Conservation (phyloP, 2,113 vertebrate species). For the Nothobranchius kuhntae region DNA sequence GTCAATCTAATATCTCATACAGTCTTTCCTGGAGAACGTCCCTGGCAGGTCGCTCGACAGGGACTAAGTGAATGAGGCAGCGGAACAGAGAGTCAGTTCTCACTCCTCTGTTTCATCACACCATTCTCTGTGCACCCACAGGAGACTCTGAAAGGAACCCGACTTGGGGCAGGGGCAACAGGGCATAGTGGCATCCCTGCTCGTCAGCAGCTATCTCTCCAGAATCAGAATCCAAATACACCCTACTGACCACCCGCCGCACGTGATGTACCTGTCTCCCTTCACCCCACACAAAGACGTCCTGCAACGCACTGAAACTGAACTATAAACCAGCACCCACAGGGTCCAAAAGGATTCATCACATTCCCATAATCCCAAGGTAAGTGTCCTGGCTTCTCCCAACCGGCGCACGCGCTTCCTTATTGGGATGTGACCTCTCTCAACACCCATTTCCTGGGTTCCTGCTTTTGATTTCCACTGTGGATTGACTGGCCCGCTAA, state of each 20-base stretch:
- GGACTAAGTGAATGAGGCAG: conserved; percentile 69
- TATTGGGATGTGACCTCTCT: conserved; percentile 74
- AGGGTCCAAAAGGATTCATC: conserved; percentile 34
- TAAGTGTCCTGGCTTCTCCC: conserved; percentile 75
- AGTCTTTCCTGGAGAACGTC: conserved; percentile 58
- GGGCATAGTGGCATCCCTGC: conserved; percentile 46
- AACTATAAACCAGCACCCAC: conserved; percentile 26
- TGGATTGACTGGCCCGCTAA: conserved; percentile 73
- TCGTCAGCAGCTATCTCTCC: conserved; percentile 17
- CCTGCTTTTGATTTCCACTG: conserved; percentile 82
- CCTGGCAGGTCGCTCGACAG: conserved; percentile 72
- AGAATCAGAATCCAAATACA: conserved; percentile 36
- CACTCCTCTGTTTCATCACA: conserved; percentile 70
- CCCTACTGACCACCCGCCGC: conserved; percentile 41
- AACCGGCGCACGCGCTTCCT: conserved; percentile 69
- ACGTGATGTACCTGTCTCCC: conserved; percentile 24
- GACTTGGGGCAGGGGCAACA: conserved; percentile 61
- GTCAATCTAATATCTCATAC: conserved; percentile 56
- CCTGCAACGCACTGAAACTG: conserved; percentile 12
- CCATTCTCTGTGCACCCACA: conserved; percentile 58
- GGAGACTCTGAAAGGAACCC: conserved; percentile 58
- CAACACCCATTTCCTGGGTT: conserved; percentile 77
- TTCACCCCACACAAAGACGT: conserved; percentile 1
- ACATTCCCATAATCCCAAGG: conserved; percentile 69
- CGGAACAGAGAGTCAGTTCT: conserved; percentile 72